Evolutionary conservation across 2,888 invertebrate species (phyloP).

Genomic region (Colletes collaris): DNA sequence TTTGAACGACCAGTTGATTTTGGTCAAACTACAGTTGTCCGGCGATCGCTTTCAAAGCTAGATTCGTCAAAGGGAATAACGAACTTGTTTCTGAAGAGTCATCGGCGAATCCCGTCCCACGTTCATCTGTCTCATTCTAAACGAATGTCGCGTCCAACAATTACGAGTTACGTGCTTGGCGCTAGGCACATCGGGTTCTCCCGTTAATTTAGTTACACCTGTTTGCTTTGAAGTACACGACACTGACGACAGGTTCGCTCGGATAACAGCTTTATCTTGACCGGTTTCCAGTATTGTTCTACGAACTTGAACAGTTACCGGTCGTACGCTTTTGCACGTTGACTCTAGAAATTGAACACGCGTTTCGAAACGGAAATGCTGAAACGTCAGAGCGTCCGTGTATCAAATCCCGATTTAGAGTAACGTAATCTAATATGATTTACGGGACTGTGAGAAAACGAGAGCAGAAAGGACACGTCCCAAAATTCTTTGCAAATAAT

Average conservation of each 20-base stretch:
- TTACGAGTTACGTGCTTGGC: conserved; percentile 1
- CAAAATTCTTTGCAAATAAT: too few relatives aligned
- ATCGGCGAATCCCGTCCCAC: not conserved
- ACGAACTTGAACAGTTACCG: not conserved
- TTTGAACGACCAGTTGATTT: not conserved
- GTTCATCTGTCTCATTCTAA: not conserved
- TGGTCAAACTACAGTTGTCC: not conserved
- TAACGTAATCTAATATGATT: too few relatives aligned
- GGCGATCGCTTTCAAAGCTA: not conserved
- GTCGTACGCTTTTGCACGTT: not conserved
- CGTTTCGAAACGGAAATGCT: too few relatives aligned
- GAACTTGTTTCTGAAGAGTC: not conserved
- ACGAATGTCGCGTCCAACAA: not conserved
- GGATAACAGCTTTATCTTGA: conserved; percentile 16
- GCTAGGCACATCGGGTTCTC: not conserved
- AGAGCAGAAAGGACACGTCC: too few relatives aligned
- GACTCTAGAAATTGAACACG: too few relatives aligned
- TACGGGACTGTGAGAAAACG: too few relatives aligned
- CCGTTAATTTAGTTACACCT: conserved; percentile 23
- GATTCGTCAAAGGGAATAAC: not conserved
- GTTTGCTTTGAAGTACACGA: conserved; percentile 6
- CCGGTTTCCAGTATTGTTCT: not conserved
- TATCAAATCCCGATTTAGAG: too few relatives aligned
- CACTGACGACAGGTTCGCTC: conserved; percentile 5
- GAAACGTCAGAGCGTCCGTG: too few relatives aligned